Evolutionary conservation across 2,113 vertebrate genomes (phyloP), one percentile per base, ranked within the genome.

Genomic region (Pterophyllum scalare): DNA sequence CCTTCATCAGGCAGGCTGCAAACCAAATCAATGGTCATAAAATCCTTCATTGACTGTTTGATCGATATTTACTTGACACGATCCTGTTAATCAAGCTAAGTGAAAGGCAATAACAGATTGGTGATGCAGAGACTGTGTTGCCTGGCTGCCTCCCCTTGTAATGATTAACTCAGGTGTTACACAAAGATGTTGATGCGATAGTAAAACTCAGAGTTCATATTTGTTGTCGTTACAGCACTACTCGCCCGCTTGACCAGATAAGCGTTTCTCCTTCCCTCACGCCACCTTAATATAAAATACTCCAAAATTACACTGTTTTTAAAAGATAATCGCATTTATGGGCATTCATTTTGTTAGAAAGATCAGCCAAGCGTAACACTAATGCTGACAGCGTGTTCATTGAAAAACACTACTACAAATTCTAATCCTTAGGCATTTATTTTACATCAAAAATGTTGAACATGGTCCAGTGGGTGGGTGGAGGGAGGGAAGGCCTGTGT

Each of bases 81-180:
- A 33, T 80, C 43, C 52, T 82, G 84, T 84, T 93, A 89, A 94
- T 94, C 92, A 88, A 87, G 90, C 86, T 92, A 84, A 93, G 94
- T 93, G 86, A 89, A 88, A 84, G 91, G 90, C 84, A 40, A 64
- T 77, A 82, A 88, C 82, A 81, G 79, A 83, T 46, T 70, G 59
- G 81, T 77, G 78, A 57, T 46, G n/a, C 22, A 40, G 35, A 56
- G 49, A 72, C 61, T 24, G 15, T 35, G 64, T 49, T 38, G 19
- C 76, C 62, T 70, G 43, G 19, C 35, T 56, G 54, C 40, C 70
- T 82, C 46, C 61, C 52, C 60, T 56, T 76, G 88, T 83, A 94
- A 92, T 93, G 89, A 75, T 91, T 93, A 89, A 91, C 92, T 81
- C 12, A 9, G 67, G 77, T 2, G 57, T 77, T 83, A 80, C 85